These are phyloP conservation scores for Leptinotarsa texana DNA, from an alignment of 1,140 invertebrate species.

Conservation along the genomic window DNA sequence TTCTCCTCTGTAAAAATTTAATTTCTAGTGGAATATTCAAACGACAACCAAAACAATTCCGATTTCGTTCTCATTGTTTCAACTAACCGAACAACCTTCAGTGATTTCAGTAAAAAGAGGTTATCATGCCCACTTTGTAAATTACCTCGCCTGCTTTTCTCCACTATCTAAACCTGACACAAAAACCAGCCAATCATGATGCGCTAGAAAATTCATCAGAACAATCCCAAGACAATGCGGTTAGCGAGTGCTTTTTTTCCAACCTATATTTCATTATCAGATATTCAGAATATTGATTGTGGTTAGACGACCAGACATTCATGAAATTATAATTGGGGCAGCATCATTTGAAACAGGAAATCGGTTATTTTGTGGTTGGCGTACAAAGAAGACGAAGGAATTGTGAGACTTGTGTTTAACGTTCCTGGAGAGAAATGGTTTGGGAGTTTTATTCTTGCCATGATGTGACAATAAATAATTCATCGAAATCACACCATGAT, in stretches of 20 bases:
- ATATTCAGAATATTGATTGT: slow-evolving; percentile 10
- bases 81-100: neutral
- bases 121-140: neutral
- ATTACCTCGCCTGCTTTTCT: slow-evolving; percentile 1
- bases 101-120: neutral
- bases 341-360: slow-evolving; percentile 14
- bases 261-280: slow-evolving; percentile 11
- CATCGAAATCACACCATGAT: no score
- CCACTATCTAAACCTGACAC: neutral
- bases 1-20: neutral
- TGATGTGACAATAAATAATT: no score
- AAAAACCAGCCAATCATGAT: slow-evolving; percentile 6
- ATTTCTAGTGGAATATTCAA: neutral
- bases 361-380: slow-evolving; percentile 17
- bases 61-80: slow-evolving; percentile 2
- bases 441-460: no score
- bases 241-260: neutral
- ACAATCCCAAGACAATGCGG: slow-evolving; percentile 2
- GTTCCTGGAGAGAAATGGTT: neutral
- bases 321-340: slow-evolving; percentile 15
- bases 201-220: neutral
- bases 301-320: slow-evolving; percentile 9
- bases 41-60: neutral
- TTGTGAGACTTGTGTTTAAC: neutral
- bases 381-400: neutral